Conservation (phyloP, 2,797 vertebrate genomes). For the Neomorphus geoffroyi region DNA sequence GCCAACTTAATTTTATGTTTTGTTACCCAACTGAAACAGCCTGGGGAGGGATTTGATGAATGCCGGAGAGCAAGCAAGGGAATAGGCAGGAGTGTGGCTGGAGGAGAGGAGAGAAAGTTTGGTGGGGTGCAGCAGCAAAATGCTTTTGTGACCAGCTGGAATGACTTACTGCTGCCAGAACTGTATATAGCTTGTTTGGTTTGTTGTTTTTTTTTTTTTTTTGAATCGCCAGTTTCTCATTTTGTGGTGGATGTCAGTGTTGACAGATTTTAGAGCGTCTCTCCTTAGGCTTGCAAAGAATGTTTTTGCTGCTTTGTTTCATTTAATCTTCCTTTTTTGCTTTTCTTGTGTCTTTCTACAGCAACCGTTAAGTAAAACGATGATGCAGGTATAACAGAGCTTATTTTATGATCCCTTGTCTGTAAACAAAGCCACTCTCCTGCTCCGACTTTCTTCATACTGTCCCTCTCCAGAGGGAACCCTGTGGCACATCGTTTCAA, state of each 20-base stretch:
- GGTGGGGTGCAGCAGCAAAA: neutral
- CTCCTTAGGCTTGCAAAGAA: neutral
- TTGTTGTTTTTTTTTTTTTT: no score
- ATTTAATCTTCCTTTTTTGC: neutral
- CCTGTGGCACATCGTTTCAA: neutral
- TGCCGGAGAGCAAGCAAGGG: neutral
- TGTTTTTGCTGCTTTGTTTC: neutral
- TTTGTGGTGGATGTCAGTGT: neutral
- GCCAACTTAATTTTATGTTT: neutral
- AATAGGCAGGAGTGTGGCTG: neutral
- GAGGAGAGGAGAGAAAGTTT: neutral
- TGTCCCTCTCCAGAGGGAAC: neutral
- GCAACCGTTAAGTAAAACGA: neutral
- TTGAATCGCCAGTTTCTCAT: neutral
- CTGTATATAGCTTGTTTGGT: neutral
- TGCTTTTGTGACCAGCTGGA: neutral
- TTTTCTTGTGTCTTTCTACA: neutral
- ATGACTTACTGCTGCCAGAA: neutral
- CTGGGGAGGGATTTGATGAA: neutral
- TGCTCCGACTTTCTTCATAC: neutral
- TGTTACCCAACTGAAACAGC: neutral
- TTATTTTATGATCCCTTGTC: neutral
- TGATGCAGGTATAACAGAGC: neutral
- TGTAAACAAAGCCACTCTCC: neutral
- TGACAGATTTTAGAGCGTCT: neutral